phyloP scores from a whole-genome alignment of 2,113 vertebrate species.

The Malurus alboscapulatus region DNA sequence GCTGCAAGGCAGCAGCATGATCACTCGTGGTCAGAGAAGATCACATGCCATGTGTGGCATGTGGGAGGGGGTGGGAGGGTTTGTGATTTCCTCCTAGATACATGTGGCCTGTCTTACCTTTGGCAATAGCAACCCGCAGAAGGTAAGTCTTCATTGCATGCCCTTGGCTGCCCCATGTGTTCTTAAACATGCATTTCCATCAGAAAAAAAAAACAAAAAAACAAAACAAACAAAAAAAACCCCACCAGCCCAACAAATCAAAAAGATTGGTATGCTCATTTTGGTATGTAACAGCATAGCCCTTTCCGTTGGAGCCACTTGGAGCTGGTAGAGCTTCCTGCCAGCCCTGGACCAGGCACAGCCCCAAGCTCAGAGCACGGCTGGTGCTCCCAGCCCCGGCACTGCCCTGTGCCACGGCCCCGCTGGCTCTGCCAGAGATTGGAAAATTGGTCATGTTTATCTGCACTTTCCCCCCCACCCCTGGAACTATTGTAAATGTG shows the following conservation, averaged over 20 bases:
- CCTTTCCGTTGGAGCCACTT: neutral
- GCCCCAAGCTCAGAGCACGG: neutral
- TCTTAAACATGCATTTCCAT: neutral
- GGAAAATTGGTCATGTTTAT: neutral
- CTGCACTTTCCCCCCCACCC: too few relatives aligned
- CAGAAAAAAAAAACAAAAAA: neutral
- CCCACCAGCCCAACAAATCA: neutral
- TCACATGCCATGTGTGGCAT: fast-evolving
- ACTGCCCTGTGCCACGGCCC: fast-evolving
- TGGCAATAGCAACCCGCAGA: neutral
- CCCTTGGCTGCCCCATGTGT: neutral
- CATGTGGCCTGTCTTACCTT: neutral
- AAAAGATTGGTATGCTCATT: neutral
- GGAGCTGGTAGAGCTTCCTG: neutral
- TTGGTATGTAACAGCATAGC: neutral
- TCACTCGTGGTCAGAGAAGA: neutral
- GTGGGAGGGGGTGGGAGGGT: neutral
- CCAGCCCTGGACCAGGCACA: neutral
- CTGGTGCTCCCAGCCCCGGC: neutral
- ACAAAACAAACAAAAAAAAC: too few relatives aligned
- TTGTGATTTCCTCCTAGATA: neutral
- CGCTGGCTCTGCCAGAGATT: neutral
- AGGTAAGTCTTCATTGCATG: neutral
- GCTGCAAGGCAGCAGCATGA: neutral
- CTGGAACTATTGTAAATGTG: neutral